phyloP scores from a whole-genome alignment of 2,797 vertebrate genomes.

The Coracias cyanogaster region DNA sequence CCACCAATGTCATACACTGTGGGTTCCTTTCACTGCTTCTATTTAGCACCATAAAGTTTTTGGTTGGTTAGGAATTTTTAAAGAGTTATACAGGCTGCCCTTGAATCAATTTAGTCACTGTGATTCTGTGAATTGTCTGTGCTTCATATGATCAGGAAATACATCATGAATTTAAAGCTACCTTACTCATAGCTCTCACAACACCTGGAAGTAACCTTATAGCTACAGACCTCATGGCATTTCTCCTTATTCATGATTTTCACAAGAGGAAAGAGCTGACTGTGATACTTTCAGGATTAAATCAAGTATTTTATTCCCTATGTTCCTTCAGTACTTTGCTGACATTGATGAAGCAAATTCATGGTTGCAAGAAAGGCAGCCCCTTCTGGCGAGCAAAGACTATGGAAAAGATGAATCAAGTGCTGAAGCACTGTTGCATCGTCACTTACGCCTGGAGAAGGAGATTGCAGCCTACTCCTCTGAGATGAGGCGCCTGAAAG shows the following conservation, averaged over 20 bases:
- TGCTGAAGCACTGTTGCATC: constrained; percentile 79
- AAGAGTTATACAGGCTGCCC: not conserved
- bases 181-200: not conserved
- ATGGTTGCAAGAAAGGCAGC: constrained; percentile 85
- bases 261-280: not conserved
- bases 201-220: not conserved
- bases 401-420: constrained; percentile 84
- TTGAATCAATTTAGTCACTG: not conserved
- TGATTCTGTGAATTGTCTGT: not conserved
- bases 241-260: not conserved
- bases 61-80: not conserved
- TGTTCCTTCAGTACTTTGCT: constrained; percentile 85
- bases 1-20: rapidly evolving
- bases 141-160: not conserved
- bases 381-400: constrained; percentile 81
- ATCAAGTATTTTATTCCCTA: not conserved
- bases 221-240: not conserved
- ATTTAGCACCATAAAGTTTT: not conserved
- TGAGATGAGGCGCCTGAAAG: constrained; percentile 82
- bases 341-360: constrained; percentile 83
- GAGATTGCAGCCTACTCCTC: constrained; percentile 79
- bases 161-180: rapidly evolving
- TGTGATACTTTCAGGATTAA: not conserved
- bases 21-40: not conserved
- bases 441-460: constrained; percentile 83